Evolutionary conservation across 2,888 invertebrate genomes (phyloP), one percentile per base, ranked within the genome.

Genomic region (Conistra vaccinii): DNA sequence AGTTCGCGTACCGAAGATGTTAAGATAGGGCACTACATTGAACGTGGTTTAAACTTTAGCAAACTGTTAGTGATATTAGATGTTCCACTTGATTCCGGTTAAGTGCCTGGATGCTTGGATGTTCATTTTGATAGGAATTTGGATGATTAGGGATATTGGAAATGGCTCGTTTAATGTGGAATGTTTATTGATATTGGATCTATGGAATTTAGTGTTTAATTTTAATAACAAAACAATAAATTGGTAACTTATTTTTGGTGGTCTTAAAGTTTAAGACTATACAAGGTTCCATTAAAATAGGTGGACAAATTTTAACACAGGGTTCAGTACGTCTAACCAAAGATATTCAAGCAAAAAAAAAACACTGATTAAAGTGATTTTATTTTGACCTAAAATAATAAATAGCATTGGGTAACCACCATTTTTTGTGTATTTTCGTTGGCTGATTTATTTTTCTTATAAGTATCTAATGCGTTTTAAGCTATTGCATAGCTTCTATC

Each of bases 31-130:
- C 55, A 23, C 55, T 55, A 83, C 58, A 69, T 62, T 55, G 61
- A 58, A 69, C 66, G 69, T 83, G 81, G 83, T 70, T 80, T 60
- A 51, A 73, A 81, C 73, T 73, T 65, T 32, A 73, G 68, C 75
- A 4, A 71, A 77, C 70, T 69, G 70, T 71, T 81, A 74, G 39
- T 76, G 45, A 76, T 74, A 73, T 73, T 70, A 48, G 60, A 76
- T 39, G 71, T 80, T 72, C 51, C 57, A 69, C 42, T 57, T 63
- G 69, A 63, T 78, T 61, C 29, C 63, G 48, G 20, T 72, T 67
- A 67, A 81, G 68, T 69, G 60, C n/a, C 39, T 17, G 42, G 57
- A 45, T 57, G n/a, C 29, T 58, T 58, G 29, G 45, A 67, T 78
- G 78, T 78, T 51, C 66, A 73, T 73, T 80, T 71, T 14, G 45